Evolutionary conservation across 2,888 invertebrate genomes (phyloP), one percentile per base, ranked within the genome.

Genomic region (Amblyteles armatorius): DNA sequence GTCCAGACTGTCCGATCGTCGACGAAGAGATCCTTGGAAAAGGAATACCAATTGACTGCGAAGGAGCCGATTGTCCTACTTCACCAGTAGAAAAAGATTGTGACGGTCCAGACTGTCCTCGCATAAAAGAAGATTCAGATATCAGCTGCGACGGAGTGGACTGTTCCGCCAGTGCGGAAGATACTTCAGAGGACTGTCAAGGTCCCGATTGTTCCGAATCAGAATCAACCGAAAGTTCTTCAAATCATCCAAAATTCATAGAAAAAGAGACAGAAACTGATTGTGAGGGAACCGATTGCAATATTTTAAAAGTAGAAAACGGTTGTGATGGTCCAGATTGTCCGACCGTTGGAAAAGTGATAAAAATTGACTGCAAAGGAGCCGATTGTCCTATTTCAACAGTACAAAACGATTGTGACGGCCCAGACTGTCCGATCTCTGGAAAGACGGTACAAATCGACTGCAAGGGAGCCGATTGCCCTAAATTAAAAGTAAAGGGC

Each of bases 381-480:
- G 13, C 11, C 1, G 72, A 79, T 44, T 79, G 79, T 19, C 1
- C 52, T 3, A 0, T n/a, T 0, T 5, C 60, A 13, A 16, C 6
- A n/a, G 29, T 3, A 33, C 36, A 36, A 33, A 36, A 11, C 1
- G 26, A n/a, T 33, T 82, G 74, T 40, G n/a, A 26, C 33, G 80
- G 82, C 13, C 22, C 55, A 0, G 55, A 76, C 11, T 84, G 84
- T 44, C 7, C 60, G 4, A 16, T 26, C 19, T 48, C n/a, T 7
- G 55, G 60, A 40, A 19, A 13, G n/a, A 5, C 13, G 16, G 29
- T 29, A 3, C 19, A 48, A 50, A 44, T 52, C 6, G 22, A 57
- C 57, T 19, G 19, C 11, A 11, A 57, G 3, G 9, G 22, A 22
- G 44, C 57, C 57, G 11, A 26, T 9, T 3, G 26, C 13, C 13